Percentiles rank a stretch among this genome's conserved stretches.
Evolutionary conservation across 2,113 vertebrate species (phyloP).

Genomic region (Microcebus griseorufus): DNA sequence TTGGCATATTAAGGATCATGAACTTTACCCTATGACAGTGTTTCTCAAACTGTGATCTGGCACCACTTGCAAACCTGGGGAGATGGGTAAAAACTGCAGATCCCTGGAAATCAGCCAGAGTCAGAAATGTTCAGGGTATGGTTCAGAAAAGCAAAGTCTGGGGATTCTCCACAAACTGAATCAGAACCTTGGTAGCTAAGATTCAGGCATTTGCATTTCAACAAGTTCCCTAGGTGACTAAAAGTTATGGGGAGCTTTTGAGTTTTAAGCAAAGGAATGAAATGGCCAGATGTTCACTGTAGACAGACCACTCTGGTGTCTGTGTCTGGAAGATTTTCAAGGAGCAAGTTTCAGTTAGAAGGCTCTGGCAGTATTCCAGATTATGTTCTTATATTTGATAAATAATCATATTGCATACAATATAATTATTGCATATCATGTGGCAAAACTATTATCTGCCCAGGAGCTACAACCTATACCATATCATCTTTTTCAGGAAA

Average conservation of each 20-base stretch:
- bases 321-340: slow-evolving; percentile 50
- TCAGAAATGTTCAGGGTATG: neutral
- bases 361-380: neutral
- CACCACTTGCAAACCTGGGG: neutral
- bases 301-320: slow-evolving; percentile 31
- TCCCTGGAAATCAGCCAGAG: neutral
- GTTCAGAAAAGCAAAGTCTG: neutral
- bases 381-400: slow-evolving; percentile 29
- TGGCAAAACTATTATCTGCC: neutral
- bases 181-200: neutral
- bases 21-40: neutral
- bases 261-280: neutral
- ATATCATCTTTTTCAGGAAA: neutral
- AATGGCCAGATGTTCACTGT: slow-evolving; percentile 36
- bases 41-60: slow-evolving; percentile 9
- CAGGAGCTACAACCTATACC: slow-evolving; percentile 11
- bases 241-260: neutral
- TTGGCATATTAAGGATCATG: neutral
- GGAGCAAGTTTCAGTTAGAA: slow-evolving; percentile 29
- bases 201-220: neutral
- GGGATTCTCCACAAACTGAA: neutral
- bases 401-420: neutral
- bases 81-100: neutral
- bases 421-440: neutral
- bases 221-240: neutral